Conservation (phyloP, 2,797 vertebrate species). For the Eulemur rubriventer region DNA sequence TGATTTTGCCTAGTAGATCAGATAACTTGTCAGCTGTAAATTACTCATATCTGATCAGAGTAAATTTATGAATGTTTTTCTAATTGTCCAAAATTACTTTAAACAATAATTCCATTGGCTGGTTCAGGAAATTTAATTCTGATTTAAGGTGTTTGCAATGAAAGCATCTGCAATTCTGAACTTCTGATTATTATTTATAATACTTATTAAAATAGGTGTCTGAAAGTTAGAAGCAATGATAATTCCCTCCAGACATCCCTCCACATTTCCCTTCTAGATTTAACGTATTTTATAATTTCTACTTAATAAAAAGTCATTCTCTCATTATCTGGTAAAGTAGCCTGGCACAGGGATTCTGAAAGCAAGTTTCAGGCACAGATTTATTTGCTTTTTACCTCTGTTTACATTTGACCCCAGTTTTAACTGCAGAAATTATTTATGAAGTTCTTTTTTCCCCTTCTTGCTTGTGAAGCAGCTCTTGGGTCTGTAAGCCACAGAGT, state of each 20-base stretch:
- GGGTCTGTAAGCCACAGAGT: slow-evolving; percentile 59
- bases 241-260: slow-evolving; percentile 2
- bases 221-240: slow-evolving; percentile 18
- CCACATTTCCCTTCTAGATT: slow-evolving; percentile 8
- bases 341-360: slow-evolving; percentile 31
- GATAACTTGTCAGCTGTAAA: not conserved
- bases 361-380: not conserved
- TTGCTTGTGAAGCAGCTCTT: slow-evolving; percentile 68
- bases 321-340: not conserved
- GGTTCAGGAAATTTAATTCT: slow-evolving; percentile 7
- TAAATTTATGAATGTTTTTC: not conserved
- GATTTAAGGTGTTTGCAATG: not conserved
- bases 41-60: not conserved
- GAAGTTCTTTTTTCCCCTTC: slow-evolving; percentile 21
- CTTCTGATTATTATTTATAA: not conserved
- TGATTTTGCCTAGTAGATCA: not conserved
- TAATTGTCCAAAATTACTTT: slow-evolving; percentile 33
- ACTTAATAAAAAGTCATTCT: not conserved
- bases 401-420: slow-evolving; percentile 69
- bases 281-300: slow-evolving; percentile 21
- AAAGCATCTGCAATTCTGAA: not conserved
- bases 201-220: slow-evolving; percentile 27
- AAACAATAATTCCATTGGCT: not conserved
- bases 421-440: slow-evolving; percentile 70
- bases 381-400: slow-evolving; percentile 54